A percentile compares a stretch with the other conserved stretches of the same genome.
These are phyloP conservation scores for Origma solitaria DNA, from an alignment of 2,113 vertebrate species.

Conservation along the genomic window DNA sequence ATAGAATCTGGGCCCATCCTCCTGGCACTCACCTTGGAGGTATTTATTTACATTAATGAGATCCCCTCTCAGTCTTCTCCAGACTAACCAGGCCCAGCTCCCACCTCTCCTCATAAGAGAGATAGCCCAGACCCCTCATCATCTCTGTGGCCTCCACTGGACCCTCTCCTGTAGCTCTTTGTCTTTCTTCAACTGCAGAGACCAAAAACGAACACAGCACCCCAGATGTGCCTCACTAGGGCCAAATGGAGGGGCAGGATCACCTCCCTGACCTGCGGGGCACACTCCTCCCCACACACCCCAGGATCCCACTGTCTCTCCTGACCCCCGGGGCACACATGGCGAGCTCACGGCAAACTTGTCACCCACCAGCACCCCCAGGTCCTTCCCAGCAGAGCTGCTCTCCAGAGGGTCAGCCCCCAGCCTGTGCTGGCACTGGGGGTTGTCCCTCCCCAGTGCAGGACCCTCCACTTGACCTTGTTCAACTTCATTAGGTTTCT, in stretches of 20 bases:
- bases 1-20: neutral
- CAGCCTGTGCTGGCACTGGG: neutral
- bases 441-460: neutral
- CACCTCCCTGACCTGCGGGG: neutral
- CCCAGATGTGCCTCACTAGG: too few species aligned
- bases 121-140: too few species aligned
- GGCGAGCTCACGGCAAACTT: neutral
- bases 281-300: fast-evolving
- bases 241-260: neutral
- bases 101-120: neutral
- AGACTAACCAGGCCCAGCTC: neutral
- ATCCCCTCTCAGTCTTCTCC: neutral
- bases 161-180: neutral
- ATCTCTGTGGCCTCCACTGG: neutral
- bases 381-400: neutral
- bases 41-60: neutral
- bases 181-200: neutral
- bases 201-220: neutral
- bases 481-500: neutral
- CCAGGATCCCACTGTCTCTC: too few species aligned
- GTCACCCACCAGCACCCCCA: neutral
- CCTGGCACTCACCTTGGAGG: fast-evolving
- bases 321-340: neutral
- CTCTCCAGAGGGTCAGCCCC: neutral
- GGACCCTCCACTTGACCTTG: neutral